Percentiles rank a stretch among this genome's conserved stretches.
Conservation (phyloP, 2,888 invertebrate genomes). For the Drosophila pseudotakahashii region DNA sequence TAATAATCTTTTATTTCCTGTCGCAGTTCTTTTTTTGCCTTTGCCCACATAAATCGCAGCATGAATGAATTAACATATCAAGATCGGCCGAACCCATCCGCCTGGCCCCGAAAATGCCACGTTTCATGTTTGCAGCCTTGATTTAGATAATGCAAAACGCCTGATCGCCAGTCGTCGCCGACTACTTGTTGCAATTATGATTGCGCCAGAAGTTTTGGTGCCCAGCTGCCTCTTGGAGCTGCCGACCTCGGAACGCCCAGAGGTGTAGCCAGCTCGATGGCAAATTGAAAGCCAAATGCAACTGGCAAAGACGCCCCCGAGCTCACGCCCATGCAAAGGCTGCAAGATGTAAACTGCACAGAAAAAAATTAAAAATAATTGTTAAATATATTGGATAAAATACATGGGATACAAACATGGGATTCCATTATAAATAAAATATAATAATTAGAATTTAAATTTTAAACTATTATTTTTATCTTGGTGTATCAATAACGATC, state of each 20-base stretch:
- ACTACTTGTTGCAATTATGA: constrained; percentile 69
- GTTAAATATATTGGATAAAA: too few relatives aligned
- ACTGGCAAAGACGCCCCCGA: constrained; percentile 66
- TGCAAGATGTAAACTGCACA: constrained; percentile 15
- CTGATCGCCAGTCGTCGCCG: constrained; percentile 1
- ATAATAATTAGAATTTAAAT: too few relatives aligned
- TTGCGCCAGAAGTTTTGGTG: constrained; percentile 45
- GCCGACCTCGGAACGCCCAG: constrained; percentile 63
- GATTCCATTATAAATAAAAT: too few relatives aligned
- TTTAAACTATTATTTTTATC: too few relatives aligned
- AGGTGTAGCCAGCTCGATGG: constrained; percentile 61
- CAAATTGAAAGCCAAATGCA: constrained; percentile 73
- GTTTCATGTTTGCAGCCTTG: constrained; percentile 22
- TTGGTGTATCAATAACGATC: too few relatives aligned
- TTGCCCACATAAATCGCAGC: not conserved
- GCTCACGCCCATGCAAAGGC: constrained; percentile 57
- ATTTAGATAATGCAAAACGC: constrained; percentile 31
- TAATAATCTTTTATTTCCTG: not conserved
- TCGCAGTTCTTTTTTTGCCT: not conserved
- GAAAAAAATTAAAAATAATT: not conserved
- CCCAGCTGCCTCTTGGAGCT: constrained; percentile 16
- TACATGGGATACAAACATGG: too few relatives aligned
- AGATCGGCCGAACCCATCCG: constrained; percentile 15
- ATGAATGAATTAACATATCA: constrained; percentile 40
- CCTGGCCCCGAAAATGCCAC: not conserved